These are phyloP conservation scores for Smutsia gigantea DNA, from an alignment of 2,797 vertebrate species.

Conservation along the genomic window DNA sequence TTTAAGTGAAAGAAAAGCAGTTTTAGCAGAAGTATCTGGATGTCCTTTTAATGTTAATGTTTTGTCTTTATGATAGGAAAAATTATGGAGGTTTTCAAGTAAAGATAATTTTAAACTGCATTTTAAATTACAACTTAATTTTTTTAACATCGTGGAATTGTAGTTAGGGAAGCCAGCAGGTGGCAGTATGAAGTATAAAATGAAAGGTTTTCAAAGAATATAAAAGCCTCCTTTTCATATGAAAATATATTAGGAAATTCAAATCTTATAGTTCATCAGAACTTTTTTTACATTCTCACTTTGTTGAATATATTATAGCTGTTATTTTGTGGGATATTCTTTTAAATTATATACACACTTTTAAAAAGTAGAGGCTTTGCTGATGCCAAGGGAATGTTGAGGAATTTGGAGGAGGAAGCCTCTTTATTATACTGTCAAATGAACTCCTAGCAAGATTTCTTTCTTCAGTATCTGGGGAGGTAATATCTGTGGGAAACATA, in stretches of 20 bases:
- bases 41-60: background rate
- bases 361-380: conserved; percentile 35
- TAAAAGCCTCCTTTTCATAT: background rate
- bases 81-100: background rate
- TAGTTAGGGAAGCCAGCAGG: conserved; percentile 73
- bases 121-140: background rate
- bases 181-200: conserved; percentile 66
- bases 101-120: conserved; percentile 35
- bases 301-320: background rate
- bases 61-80: background rate
- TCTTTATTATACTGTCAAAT: background rate
- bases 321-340: background rate
- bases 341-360: conserved; percentile 11
- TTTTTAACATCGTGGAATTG: background rate
- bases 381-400: conserved; percentile 16
- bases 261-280: conserved; percentile 3
- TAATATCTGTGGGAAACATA: background rate
- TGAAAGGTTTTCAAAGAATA: background rate
- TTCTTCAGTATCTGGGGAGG: background rate
- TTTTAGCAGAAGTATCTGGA: background rate
- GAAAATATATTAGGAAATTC: conserved; percentile 31
- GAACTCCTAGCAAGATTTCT: conserved; percentile 34
- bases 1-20: background rate
- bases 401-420: background rate
- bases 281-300: background rate